Percentiles rank a stretch among this genome's conserved stretches.
These are phyloP conservation scores for Arion vulgaris DNA, from an alignment of 1,140 invertebrate species.

Conservation along the genomic window DNA sequence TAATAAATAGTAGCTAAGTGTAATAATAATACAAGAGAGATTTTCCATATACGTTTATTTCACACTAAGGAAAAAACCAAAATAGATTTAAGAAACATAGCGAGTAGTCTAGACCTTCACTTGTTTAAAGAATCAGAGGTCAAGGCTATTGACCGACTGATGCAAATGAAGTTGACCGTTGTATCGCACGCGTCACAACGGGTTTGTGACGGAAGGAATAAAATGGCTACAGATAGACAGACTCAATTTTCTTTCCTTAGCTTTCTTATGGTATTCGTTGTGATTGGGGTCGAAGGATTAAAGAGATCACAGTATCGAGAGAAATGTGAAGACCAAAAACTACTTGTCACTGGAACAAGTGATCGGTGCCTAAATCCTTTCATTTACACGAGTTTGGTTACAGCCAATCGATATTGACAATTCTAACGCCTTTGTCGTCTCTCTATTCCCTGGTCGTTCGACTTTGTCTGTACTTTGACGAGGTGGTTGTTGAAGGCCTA, in stretches of 20 bases:
- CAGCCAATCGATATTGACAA: neutral
- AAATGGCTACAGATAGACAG: too few relatives aligned
- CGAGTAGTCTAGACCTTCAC: too few relatives aligned
- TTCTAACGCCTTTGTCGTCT: neutral
- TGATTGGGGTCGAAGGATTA: neutral
- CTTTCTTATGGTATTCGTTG: neutral
- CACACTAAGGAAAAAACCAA: too few relatives aligned
- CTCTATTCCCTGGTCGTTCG: neutral
- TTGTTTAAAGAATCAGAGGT: too few relatives aligned
- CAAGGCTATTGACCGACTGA: too few relatives aligned
- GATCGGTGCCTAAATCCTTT: slow-evolving; percentile 6
- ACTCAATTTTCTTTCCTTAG: neutral
- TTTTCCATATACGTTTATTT: too few relatives aligned
- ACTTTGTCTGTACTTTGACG: neutral
- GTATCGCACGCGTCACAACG: too few relatives aligned
- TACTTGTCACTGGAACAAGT: neutral
- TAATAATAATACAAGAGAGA: too few relatives aligned
- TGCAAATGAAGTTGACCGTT: too few relatives aligned
- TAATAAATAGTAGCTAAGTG: too few relatives aligned
- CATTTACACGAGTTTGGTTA: neutral
- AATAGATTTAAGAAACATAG: too few relatives aligned
- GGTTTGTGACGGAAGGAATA: too few relatives aligned
- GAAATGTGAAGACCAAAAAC: neutral
- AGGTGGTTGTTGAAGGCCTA: neutral
- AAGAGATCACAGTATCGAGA: neutral